Evolutionary conservation across 2,113 vertebrate species (phyloP).

Genomic region (Mohoua ochrocephala): DNA sequence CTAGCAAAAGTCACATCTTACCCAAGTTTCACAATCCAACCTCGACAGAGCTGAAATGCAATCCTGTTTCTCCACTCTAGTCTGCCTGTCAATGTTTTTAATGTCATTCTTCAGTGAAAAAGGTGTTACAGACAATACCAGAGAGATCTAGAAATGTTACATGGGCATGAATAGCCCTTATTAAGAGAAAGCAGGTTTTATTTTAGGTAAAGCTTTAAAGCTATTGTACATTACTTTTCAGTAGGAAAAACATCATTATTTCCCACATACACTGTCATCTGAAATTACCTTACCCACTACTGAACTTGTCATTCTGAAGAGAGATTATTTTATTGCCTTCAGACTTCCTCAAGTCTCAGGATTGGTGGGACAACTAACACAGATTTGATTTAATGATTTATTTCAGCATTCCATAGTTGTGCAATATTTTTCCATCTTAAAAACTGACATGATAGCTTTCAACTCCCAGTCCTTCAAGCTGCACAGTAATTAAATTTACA

Average conservation of each 20-base stretch:
- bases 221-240: neutral
- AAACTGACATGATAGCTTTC: conserved; percentile 8
- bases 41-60: neutral
- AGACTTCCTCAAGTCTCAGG: neutral
- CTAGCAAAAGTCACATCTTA: neutral
- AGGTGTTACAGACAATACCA: neutral
- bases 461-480: neutral
- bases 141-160: neutral
- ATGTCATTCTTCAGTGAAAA: neutral
- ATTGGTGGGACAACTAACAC: neutral
- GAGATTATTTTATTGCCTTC: neutral
- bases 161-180: neutral
- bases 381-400: neutral
- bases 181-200: neutral
- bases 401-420: neutral
- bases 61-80: neutral
- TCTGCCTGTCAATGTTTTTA: neutral
- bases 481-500: conserved; percentile 47
- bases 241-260: neutral
- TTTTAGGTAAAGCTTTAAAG: neutral
- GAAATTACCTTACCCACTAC: neutral
- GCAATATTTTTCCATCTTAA: conserved; percentile 28
- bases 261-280: neutral
- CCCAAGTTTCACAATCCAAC: neutral
- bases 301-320: neutral